phyloP scores from a whole-genome alignment of 2,113 vertebrate species.

The Bufo bufo region DNA sequence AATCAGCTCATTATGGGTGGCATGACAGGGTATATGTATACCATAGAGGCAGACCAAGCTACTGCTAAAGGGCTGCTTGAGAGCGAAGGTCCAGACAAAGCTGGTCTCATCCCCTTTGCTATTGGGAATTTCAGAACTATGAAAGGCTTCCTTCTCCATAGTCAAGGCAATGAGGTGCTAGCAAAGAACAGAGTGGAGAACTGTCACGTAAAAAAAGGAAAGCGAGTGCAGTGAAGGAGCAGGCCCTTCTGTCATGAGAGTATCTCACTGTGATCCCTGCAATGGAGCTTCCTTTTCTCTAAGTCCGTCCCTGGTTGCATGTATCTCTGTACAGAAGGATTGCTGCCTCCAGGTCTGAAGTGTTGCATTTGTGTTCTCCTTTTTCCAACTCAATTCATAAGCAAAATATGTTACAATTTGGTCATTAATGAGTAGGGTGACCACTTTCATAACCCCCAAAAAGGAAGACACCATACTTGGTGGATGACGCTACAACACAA shows the following conservation, averaged over 20 bases:
- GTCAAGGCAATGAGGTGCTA: background rate
- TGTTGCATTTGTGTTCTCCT: background rate
- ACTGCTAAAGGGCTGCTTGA: background rate
- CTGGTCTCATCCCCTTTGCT: background rate
- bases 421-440: too few species aligned
- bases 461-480: too few species aligned
- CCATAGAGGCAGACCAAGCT: background rate
- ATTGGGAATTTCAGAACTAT: background rate
- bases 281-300: background rate
- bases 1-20: background rate
- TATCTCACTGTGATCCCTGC: background rate
- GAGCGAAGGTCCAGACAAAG: background rate
- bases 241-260: background rate
- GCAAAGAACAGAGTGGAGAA: background rate
- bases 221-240: background rate
- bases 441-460: too few species aligned
- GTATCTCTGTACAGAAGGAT: background rate
- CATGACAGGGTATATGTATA: background rate
- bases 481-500: too few species aligned
- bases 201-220: background rate
- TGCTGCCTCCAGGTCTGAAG: background rate
- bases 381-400: background rate
- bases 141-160: background rate
- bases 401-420: too few species aligned
- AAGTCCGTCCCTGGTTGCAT: background rate